Percentiles rank a stretch among this genome's conserved stretches.
Conservation (phyloP, 1,140 invertebrate species). For the Diabrotica undecimpunctata region DNA sequence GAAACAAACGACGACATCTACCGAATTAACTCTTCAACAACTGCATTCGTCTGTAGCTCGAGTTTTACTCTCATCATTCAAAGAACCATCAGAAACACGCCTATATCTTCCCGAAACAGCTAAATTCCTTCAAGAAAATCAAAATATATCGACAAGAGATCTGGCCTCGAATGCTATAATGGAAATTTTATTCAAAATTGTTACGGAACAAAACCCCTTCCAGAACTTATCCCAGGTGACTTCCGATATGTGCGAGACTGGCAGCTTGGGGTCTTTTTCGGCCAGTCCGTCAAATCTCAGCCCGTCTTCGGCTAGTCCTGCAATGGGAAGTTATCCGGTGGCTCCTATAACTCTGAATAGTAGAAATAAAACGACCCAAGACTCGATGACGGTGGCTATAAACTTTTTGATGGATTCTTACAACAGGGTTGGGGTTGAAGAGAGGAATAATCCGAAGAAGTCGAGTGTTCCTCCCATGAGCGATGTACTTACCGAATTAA, state of each 20-base stretch:
- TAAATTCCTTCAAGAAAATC: conserved; percentile 50
- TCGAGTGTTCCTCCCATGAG: conserved; percentile 54
- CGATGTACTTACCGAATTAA: conserved; percentile 55
- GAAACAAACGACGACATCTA: conserved; percentile 39
- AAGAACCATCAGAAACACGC: conserved; percentile 54
- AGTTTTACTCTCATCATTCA: conserved; percentile 65
- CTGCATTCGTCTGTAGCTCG: conserved; percentile 58
- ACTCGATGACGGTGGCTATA: conserved; percentile 49
- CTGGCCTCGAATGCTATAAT: conserved; percentile 63
- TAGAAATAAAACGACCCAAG: conserved; percentile 39
- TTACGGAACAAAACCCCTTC: conserved; percentile 58
- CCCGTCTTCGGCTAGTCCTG: conserved; percentile 48
- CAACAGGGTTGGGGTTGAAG: conserved; percentile 63
- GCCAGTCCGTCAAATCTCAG: conserved; percentile 36
- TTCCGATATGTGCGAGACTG: conserved; percentile 50
- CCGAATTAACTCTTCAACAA: conserved; percentile 55
- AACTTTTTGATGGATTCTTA: conserved; percentile 67
- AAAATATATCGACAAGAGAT: conserved; percentile 50
- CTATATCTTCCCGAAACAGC: conserved; percentile 64
- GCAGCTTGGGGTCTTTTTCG: conserved; percentile 42
- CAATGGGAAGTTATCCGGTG: conserved; percentile 38
- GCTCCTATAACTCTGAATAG: conserved; percentile 43
- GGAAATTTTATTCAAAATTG: conserved; percentile 63
- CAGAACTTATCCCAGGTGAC: conserved; percentile 52
- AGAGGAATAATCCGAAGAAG: conserved; percentile 70